Conservation (phyloP, 2,797 vertebrate species). For the Streptopelia turtur region DNA sequence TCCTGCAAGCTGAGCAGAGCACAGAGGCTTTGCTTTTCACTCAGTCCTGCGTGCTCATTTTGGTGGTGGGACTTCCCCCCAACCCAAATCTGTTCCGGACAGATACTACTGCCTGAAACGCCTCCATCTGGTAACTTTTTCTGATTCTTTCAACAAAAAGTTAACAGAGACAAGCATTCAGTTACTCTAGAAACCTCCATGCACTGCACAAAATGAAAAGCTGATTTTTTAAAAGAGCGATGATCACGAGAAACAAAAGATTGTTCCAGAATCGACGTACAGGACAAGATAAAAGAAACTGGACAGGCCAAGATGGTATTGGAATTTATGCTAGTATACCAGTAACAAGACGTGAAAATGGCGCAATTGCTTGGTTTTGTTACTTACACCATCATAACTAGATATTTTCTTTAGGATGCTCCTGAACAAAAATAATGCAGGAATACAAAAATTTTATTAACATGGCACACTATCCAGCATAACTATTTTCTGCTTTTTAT, state of each 20-base stretch:
- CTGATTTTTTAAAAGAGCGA: background rate
- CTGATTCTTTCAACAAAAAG: background rate
- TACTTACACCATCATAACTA: background rate
- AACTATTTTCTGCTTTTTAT: background rate
- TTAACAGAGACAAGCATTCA: background rate
- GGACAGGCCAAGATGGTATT: background rate
- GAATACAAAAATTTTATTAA: background rate
- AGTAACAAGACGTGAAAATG: background rate
- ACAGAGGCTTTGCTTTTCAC: background rate
- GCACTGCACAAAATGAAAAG: background rate
- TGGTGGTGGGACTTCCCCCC: background rate
- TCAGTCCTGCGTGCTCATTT: background rate
- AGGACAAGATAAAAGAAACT: background rate
- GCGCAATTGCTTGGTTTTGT: background rate
- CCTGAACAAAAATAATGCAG: background rate
- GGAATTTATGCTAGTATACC: background rate
- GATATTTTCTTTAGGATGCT: background rate
- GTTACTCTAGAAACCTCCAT: background rate
- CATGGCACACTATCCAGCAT: background rate
- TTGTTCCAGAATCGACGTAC: background rate
- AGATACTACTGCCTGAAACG: background rate
- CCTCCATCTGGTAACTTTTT: background rate
- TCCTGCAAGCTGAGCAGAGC: background rate
- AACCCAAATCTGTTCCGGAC: background rate
- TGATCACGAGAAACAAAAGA: background rate